Conservation (phyloP, 2,113 vertebrate genomes). For the Scomber colias region DNA sequence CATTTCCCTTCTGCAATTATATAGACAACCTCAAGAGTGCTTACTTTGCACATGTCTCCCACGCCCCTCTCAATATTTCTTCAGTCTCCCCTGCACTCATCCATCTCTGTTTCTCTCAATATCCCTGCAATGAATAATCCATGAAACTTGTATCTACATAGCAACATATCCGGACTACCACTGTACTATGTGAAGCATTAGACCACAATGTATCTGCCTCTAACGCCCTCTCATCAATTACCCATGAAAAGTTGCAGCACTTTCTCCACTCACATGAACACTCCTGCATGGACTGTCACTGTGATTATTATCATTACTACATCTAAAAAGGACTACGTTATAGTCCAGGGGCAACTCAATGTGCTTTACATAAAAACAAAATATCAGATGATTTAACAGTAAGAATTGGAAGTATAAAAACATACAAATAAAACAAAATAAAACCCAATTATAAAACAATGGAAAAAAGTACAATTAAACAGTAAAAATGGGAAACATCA, state of each 20-base stretch:
- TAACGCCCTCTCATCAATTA: conserved; percentile 60
- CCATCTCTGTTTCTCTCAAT: conserved; percentile 18
- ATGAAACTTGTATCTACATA: conserved; percentile 51
- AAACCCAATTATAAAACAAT: no score
- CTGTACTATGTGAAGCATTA: conserved; percentile 13
- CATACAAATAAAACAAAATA: no score
- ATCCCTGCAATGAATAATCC: conserved; percentile 55
- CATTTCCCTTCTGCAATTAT: conserved; percentile 42
- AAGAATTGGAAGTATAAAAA: no score
- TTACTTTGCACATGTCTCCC: conserved; percentile 33
- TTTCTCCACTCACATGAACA: conserved; percentile 19
- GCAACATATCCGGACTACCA: conserved; percentile 40
- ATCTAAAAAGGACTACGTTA: neutral
- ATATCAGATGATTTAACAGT: no score
- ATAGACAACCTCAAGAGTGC: conserved; percentile 58
- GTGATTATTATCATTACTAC: neutral
- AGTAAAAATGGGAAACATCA: no score
- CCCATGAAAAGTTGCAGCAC: conserved; percentile 58
- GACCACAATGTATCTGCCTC: conserved; percentile 29
- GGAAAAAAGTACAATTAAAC: no score
- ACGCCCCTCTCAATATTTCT: conserved; percentile 8
- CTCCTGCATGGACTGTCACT: neutral
- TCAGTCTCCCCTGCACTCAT: neutral
- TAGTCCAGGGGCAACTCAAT: neutral
- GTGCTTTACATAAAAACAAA: no score